phyloP scores from a whole-genome alignment of 2,888 invertebrate species.

The Troides helena region DNA sequence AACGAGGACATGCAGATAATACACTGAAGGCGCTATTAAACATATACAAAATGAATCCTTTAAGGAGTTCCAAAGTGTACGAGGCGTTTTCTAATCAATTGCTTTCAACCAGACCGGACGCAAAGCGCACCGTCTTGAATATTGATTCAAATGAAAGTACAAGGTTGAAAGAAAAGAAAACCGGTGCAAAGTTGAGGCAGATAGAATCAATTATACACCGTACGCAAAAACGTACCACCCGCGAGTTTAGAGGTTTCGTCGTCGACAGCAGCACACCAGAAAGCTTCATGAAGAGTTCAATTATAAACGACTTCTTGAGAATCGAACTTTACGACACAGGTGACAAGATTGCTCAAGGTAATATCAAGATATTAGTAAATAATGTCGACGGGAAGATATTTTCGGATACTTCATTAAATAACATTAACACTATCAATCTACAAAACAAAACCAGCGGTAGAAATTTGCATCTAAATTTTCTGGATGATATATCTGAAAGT shows the following conservation, averaged over 20 bases:
- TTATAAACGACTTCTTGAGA: conserved; percentile 12
- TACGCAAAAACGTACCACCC: conserved; percentile 32
- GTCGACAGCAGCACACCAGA: conserved; percentile 39
- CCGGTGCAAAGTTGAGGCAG: conserved; percentile 41
- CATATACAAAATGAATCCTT: conserved; percentile 62
- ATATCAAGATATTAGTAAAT: conserved; percentile 10
- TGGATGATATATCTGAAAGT: background rate
- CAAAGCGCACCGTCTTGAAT: conserved; percentile 41
- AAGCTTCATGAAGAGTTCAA: conserved; percentile 27
- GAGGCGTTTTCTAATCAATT: conserved; percentile 52
- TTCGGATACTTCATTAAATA: conserved; percentile 3
- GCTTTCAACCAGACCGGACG: conserved; percentile 44
- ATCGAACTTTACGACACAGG: conserved; percentile 14
- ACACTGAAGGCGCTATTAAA: conserved; percentile 53
- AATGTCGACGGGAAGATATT: conserved; percentile 7
- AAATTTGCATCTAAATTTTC: background rate
- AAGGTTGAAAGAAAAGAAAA: conserved; percentile 41
- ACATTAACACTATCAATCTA: background rate
- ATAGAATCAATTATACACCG: conserved; percentile 38
- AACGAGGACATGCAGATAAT: conserved; percentile 43
- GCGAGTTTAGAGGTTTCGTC: conserved; percentile 32
- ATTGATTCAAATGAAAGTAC: conserved; percentile 54
- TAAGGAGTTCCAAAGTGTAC: conserved; percentile 55
- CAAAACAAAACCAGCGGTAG: background rate
- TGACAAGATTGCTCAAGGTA: conserved; percentile 7